These are phyloP conservation scores for Drosophila longiperda DNA, from an alignment of 2,888 invertebrate genomes.

Conservation along the genomic window DNA sequence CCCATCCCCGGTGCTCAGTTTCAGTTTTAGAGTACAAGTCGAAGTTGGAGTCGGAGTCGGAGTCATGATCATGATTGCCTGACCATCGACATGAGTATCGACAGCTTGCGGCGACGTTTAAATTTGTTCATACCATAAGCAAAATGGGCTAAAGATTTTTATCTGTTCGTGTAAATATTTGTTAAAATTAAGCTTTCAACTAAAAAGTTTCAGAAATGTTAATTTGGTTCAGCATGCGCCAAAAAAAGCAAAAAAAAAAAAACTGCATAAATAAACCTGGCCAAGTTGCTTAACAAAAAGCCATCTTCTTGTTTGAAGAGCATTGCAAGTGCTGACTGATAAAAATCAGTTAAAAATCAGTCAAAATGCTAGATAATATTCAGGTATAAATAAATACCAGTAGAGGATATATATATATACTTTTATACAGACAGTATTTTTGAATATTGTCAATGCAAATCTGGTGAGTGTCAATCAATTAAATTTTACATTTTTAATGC, in stretches of 20 bases:
- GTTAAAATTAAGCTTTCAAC: slow-evolving; percentile 79
- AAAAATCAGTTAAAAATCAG: not conserved
- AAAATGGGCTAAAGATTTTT: slow-evolving; percentile 72
- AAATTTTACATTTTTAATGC: no score
- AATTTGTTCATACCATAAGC: slow-evolving; percentile 69
- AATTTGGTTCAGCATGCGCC: slow-evolving; percentile 38
- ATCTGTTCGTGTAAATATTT: slow-evolving; percentile 76
- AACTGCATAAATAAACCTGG: slow-evolving; percentile 1
- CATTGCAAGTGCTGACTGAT: slow-evolving; percentile 1
- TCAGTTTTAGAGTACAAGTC: slow-evolving; percentile 20
- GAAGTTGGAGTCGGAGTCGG: slow-evolving; percentile 3
- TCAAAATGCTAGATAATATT: slow-evolving; percentile 40
- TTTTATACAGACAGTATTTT: not conserved
- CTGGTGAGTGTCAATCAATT: not conserved
- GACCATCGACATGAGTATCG: slow-evolving; percentile 70
- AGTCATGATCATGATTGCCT: slow-evolving; percentile 64
- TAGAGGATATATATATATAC: not conserved
- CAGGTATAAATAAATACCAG: slow-evolving; percentile 7
- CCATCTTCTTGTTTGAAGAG: not conserved
- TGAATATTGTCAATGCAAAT: not conserved
- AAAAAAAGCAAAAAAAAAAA: not conserved
- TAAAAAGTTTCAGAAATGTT: slow-evolving; percentile 56
- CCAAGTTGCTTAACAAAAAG: not conserved
- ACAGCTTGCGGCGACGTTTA: slow-evolving; percentile 74
- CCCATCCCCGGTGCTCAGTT: slow-evolving; percentile 4